Conservation (phyloP, 2,888 invertebrate genomes). For the Rotaria macrura region DNA sequence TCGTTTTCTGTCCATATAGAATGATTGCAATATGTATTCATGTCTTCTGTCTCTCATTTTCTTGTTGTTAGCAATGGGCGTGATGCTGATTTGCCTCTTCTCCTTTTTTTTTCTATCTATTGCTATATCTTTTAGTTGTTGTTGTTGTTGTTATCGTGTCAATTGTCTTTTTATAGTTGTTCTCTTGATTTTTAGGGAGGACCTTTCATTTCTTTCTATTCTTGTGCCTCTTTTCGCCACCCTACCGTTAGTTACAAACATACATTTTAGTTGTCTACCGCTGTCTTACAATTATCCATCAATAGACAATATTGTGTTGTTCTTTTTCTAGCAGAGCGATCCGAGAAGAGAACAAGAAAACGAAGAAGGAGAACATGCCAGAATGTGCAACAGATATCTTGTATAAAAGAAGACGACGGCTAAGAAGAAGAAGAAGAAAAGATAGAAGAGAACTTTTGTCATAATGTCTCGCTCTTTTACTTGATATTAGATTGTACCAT, state of each 20-base stretch:
- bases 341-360: neutral
- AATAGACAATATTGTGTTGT: neutral
- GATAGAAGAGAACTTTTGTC: neutral
- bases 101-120: neutral
- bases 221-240: neutral
- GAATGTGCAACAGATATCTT: neutral
- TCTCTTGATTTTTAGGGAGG: neutral
- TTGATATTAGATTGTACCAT: neutral
- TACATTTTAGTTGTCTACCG: neutral
- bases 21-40: neutral
- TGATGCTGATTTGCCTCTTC: neutral
- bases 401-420: neutral
- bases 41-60: neutral
- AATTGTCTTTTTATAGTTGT: constrained; percentile 12
- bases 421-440: neutral
- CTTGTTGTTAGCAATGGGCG: neutral
- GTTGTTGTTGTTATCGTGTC: constrained; percentile 1
- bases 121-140: neutral
- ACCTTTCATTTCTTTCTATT: neutral
- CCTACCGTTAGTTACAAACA: neutral
- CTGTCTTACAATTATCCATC: neutral
- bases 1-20: neutral
- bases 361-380: neutral
- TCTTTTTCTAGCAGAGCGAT: neutral
- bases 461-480: neutral